A percentile compares a stretch with the other conserved stretches of the same genome.
Conservation (phyloP, 53 echinoderm and acorn worm genomes). For the Paelopatides confundens region DNA sequence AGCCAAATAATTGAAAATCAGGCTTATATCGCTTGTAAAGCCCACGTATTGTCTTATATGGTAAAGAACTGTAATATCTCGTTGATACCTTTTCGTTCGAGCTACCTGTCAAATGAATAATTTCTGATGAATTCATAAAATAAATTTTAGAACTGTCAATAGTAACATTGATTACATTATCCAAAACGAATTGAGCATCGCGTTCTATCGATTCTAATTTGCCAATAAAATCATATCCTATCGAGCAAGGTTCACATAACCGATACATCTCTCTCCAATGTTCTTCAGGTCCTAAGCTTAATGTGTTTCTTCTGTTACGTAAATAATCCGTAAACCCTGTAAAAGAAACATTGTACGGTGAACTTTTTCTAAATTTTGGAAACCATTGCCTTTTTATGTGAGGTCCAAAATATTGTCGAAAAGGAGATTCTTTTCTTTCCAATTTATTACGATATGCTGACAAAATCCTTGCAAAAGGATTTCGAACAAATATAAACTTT, state of each 20-base stretch:
- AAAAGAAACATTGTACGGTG: not conserved
- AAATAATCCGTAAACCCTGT: constrained; percentile 1
- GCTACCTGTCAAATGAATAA: constrained; percentile 15
- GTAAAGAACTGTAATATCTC: not conserved
- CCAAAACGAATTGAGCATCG: constrained; percentile 4
- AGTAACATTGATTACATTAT: not conserved
- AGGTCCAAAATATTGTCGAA: not conserved
- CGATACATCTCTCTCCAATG: constrained; percentile 36
- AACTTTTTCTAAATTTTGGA: not conserved
- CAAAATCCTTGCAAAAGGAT: not conserved
- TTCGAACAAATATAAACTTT: constrained; percentile 20
- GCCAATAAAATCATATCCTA: constrained; percentile 41
- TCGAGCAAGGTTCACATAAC: constrained; percentile 32
- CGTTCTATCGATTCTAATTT: constrained; percentile 21
- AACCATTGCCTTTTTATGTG: not conserved
- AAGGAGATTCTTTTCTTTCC: not conserved
- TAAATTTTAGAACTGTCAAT: not conserved
- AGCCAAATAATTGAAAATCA: constrained; percentile 20
- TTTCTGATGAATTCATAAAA: constrained; percentile 13
- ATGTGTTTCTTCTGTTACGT: not conserved
- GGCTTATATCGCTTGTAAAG: constrained; percentile 3
- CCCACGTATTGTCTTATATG: not conserved
- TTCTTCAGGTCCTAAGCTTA: not conserved
- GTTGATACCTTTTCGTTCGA: not conserved
- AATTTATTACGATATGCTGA: constrained; percentile 36